Conservation (phyloP, 2,888 invertebrate genomes). For the Cantharis rufa region DNA sequence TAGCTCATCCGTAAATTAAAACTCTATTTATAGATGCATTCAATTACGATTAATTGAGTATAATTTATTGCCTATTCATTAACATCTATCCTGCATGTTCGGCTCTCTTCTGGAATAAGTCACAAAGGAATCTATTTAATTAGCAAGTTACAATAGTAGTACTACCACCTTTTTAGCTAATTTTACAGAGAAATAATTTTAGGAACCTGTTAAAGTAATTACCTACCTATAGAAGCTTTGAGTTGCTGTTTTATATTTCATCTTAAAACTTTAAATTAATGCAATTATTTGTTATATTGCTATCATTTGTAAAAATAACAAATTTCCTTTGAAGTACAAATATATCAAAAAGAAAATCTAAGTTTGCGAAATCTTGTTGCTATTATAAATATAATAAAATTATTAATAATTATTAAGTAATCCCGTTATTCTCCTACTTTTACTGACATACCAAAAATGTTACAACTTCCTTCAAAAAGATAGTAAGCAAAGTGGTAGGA, state of each 20-base stretch:
- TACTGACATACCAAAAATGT: not conserved
- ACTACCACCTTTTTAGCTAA: conserved; percentile 1
- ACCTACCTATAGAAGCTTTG: not conserved
- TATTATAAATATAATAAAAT: not conserved
- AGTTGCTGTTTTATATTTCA: not conserved
- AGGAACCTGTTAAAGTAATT: conserved; percentile 1
- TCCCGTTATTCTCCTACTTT: not conserved
- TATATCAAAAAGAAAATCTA: not conserved
- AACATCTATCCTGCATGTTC: conserved; percentile 16
- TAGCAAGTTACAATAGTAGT: conserved; percentile 8
- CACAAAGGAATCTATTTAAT: conserved; percentile 28
- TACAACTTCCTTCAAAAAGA: conserved; percentile 15
- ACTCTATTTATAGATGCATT: conserved; percentile 12
- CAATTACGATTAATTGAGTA: conserved; percentile 18
- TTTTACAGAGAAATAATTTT: conserved; percentile 3
- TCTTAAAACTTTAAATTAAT: not conserved
- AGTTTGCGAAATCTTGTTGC: not conserved
- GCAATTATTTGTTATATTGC: not conserved
- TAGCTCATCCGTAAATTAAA: conserved; percentile 10
- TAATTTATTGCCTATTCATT: conserved; percentile 25
- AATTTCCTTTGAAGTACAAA: not conserved
- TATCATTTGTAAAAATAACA: not conserved
- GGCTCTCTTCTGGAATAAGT: conserved; percentile 14
- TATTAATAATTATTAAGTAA: not conserved
- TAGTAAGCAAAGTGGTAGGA: conserved; percentile 16